These are phyloP conservation scores for Tinea trinotella DNA, from an alignment of 2,888 invertebrate genomes.

Conservation along the genomic window DNA sequence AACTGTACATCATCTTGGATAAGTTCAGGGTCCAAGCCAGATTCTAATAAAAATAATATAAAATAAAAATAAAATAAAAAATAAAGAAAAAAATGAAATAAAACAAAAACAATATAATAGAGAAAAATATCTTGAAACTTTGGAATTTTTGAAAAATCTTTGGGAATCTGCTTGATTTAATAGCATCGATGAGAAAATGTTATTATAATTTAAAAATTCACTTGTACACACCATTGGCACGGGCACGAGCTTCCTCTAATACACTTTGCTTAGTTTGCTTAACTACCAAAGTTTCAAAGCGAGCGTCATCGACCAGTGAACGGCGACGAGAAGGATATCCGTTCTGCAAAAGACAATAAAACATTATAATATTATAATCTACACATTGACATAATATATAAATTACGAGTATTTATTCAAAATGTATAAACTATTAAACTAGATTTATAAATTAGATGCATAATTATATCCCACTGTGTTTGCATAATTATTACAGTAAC, in stretches of 20 bases:
- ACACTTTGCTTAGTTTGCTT: slow-evolving; percentile 95
- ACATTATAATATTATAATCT: background rate
- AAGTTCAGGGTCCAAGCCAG: slow-evolving; percentile 76
- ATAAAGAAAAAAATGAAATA: slow-evolving; percentile 23
- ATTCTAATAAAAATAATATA: slow-evolving; percentile 60
- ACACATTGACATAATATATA: background rate
- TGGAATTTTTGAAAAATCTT: too few species aligned
- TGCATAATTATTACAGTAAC: background rate
- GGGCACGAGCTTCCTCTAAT: slow-evolving; percentile 89
- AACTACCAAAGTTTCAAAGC: slow-evolving; percentile 96
- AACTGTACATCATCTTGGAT: slow-evolving; percentile 69
- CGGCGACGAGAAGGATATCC: slow-evolving; percentile 96
- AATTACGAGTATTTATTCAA: background rate
- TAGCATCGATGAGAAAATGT: too few species aligned
- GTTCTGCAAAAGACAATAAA: slow-evolving; percentile 79
- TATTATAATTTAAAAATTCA: slow-evolving; percentile 15
- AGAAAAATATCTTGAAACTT: too few species aligned
- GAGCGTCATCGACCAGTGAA: slow-evolving; percentile 97
- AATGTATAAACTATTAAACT: slow-evolving; percentile 7
- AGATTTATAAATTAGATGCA: background rate
- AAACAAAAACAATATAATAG: background rate
- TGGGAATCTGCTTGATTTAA: too few species aligned
- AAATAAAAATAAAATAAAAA: slow-evolving; percentile 26
- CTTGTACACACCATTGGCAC: slow-evolving; percentile 83
- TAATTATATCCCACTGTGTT: slow-evolving; percentile 3